Percentiles rank a stretch among this genome's conserved stretches.
Evolutionary conservation across 2,888 invertebrate genomes (phyloP).

Genomic region (Caenorhabditis panamensis): DNA sequence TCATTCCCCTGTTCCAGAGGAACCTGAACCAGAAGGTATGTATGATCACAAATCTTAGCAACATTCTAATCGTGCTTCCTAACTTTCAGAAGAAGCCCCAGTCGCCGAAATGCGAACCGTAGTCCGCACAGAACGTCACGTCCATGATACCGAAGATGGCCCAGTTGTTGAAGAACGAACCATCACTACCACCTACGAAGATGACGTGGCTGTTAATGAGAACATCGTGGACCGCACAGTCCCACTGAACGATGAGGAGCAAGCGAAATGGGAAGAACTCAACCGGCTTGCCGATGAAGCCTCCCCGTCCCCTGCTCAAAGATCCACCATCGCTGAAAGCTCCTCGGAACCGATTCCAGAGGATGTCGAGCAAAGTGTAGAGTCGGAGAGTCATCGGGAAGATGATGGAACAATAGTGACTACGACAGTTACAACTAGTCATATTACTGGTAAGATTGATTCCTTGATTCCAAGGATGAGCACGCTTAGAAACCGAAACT

Average conservation of each 20-base stretch:
- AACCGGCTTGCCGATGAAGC: conserved; percentile 62
- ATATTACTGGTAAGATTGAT: conserved; percentile 57
- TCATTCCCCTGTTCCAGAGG: conserved; percentile 54
- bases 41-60: too few species aligned
- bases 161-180: conserved; percentile 80
- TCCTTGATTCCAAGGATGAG: too few species aligned
- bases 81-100: conserved; percentile 52
- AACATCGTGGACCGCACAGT: conserved; percentile 71
- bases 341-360: conserved; percentile 45
- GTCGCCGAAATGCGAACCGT: conserved; percentile 75
- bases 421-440: conserved; percentile 69
- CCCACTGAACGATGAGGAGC: conserved; percentile 76
- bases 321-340: conserved; percentile 29
- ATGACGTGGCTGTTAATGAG: conserved; percentile 76
- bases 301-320: conserved; percentile 24
- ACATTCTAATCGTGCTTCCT: too few species aligned
- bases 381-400: conserved; percentile 68
- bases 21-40: conserved; percentile 51
- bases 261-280: conserved; percentile 68
- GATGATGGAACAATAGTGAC: conserved; percentile 73
- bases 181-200: conserved; percentile 76
- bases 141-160: conserved; percentile 77
- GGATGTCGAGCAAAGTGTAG: conserved; percentile 59
- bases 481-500: too few species aligned
- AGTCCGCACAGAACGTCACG: conserved; percentile 76